Evolutionary conservation across 2,888 invertebrate species (phyloP), one percentile per base, ranked within the genome.

Genomic region (Dioctria linearis): DNA sequence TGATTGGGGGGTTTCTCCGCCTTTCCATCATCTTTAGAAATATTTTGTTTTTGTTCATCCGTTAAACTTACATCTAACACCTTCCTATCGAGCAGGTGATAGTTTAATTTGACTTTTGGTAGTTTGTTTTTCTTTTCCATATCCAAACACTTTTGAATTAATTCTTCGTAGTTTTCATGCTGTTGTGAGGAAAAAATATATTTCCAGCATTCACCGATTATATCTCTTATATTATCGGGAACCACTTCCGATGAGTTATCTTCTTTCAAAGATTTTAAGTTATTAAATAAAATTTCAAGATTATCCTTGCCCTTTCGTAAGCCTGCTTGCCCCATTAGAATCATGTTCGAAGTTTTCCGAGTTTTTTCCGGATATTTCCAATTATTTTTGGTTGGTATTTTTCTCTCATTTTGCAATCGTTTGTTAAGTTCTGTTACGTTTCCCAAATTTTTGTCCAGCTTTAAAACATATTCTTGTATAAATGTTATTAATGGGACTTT

Each of bases 291-390:
- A 82, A 90, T 88, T 3, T 86, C 89, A 40, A 92, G 85, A 84
- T 91, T 91, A 81, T 85, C 84, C 0, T 87, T 84, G 2, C 92
- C 92, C 80, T 90, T 90, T 4, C 88, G 88, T 39, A 92, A 89
- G 0, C 92, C 92, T 0, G 91, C 91, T 85, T 92, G 92, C 0
- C 92, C 92, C 5, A 92, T 86, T 4, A 92, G 86, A 49, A 92
- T 90, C 90, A 91, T 92, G 84, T 92, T 92, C 0, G 92, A 86
- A 69, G 88, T 88, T 78, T 88, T 90, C 3, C 91, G 85, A 84
- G 89, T 87, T 65, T 86, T 86, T 79, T 91, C 91, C 3, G 91
- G 90, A 82, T 87, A 84, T 71, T 88, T 89, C 73, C 75, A 85
- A 84, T 87, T 59, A 86, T 88, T 84, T 86, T 90, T 88, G 43